phyloP scores from a whole-genome alignment of 1,140 invertebrate genomes.

The Zaprionus ghesquierei region DNA sequence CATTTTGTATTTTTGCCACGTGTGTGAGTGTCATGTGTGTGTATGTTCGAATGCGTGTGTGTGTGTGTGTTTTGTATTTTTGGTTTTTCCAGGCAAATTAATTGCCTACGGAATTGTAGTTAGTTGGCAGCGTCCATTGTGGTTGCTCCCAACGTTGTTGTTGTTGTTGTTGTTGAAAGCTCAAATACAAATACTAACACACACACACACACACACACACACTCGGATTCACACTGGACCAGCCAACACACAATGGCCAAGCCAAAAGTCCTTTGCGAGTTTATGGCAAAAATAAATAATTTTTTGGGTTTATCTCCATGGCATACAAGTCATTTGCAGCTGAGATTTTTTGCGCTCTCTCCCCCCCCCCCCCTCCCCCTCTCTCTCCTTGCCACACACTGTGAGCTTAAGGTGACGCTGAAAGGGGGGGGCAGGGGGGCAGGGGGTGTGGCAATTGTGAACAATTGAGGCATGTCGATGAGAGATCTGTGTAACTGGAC shows the following conservation, averaged over 20 bases:
- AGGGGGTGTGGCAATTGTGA: slow-evolving; percentile 24
- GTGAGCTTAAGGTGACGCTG: slow-evolving; percentile 20
- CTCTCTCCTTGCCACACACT: neutral
- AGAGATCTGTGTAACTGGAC: slow-evolving; percentile 57
- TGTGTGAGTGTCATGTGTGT: slow-evolving; percentile 31
- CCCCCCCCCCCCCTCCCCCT: neutral
- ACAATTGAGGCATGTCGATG: slow-evolving; percentile 62
- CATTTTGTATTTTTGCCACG: slow-evolving; percentile 69
- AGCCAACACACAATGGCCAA: slow-evolving; percentile 63
- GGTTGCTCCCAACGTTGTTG: slow-evolving; percentile 37
- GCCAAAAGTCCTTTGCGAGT: slow-evolving; percentile 74
- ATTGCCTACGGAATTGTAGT: slow-evolving; percentile 80
- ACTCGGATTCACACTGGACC: slow-evolving; percentile 1
- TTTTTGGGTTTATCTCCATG: slow-evolving; percentile 79
- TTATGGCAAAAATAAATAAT: slow-evolving; percentile 81
- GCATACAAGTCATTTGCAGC: slow-evolving; percentile 80
- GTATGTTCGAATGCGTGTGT: slow-evolving; percentile 32
- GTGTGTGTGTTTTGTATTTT: slow-evolving; percentile 54
- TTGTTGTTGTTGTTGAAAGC: slow-evolving; percentile 59
- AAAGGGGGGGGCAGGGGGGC: neutral
- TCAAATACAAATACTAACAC: slow-evolving; percentile 73
- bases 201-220: slow-evolving; percentile 2
- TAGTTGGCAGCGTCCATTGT: slow-evolving; percentile 69
- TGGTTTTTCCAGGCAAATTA: slow-evolving; percentile 73
- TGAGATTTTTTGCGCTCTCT: slow-evolving; percentile 62